Evolutionary conservation across 2,888 invertebrate genomes (phyloP), one percentile per base, ranked within the genome.

Genomic region (Minunthozetes semirufus): DNA sequence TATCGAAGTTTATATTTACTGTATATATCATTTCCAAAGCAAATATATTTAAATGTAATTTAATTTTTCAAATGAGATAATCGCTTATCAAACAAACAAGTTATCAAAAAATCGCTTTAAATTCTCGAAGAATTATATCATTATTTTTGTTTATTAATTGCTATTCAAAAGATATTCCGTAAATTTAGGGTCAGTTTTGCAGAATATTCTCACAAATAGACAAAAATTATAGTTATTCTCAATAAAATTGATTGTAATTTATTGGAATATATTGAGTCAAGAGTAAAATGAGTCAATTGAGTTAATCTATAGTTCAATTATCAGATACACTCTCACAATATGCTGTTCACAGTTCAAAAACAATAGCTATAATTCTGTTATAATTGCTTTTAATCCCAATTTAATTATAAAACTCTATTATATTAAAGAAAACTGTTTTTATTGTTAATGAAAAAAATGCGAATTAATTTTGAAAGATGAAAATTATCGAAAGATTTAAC

Each of bases 61-160:
- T 59, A 27, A 59, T 22, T 25, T 56, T 59, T 59, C 19, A 59
- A 27, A 22, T 29, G 1, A 50, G 11, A n/a, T 50, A 50, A 50
- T 50, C 50, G 50, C 50, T 50, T 19, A 50, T 50, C 19, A 59
- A 56, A 59, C 27, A 59, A n/a, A n/a, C n/a, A n/a, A n/a, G 59
- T 29, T 29, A 17, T 13, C 42, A 42, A 42, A 42, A 42, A 17
- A 59, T 33, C 17, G 59, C 59, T 59, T 59, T 50, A 2, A 27
- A 13, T 13, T 59, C 27, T 15, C 27, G 17, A 59, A 59, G 17
- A 50, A 22, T 59, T 59, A 13, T 15, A 27, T 59, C 25, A 27
- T n/a, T 29, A 27, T 29, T 59, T 27, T 9, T 50, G 17, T 50
- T 19, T 19, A 50, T n/a, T 42, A 42, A 42, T 50, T 50, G n/a